These are phyloP conservation scores for Drosophila infuscata DNA, from an alignment of 2,888 invertebrate genomes.

Conservation along the genomic window DNA sequence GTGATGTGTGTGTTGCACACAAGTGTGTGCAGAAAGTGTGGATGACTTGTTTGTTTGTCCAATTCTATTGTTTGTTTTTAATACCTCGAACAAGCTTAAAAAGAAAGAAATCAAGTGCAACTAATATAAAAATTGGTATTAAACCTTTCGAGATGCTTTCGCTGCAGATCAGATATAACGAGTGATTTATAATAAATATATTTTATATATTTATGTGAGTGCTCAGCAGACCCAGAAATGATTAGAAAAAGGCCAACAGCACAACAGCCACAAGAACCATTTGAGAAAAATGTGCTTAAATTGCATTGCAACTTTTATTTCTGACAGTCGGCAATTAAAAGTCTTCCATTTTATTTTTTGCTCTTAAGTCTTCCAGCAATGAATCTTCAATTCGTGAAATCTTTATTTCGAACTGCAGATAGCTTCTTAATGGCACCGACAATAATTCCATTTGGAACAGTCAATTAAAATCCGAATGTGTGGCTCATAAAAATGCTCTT, in stretches of 20 bases:
- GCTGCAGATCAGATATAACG: neutral
- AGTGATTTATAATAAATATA: neutral
- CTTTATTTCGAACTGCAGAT: neutral
- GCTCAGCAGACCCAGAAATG: neutral
- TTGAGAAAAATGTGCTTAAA: neutral
- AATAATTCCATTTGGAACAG: neutral
- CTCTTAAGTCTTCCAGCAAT: neutral
- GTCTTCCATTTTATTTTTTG: neutral
- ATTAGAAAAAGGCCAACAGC: neutral
- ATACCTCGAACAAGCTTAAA: neutral
- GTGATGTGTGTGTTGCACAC: neutral
- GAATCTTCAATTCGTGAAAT: neutral
- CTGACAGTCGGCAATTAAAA: neutral
- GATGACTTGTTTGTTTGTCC: neutral
- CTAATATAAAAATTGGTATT: neutral
- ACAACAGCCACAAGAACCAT: neutral
- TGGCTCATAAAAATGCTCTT: slow-evolving; percentile 11
- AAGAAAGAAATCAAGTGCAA: slow-evolving; percentile 12
- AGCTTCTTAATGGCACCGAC: neutral
- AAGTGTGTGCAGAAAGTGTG: slow-evolving; percentile 6
- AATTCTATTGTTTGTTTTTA: slow-evolving; percentile 5
- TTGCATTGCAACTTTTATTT: neutral
- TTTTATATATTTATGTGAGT: neutral
- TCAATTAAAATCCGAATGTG: neutral
- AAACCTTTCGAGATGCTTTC: neutral